Evolutionary conservation across 35 echinoderm and acorn worm species (phyloP).

Genomic region (Ophioderma brevispina): DNA sequence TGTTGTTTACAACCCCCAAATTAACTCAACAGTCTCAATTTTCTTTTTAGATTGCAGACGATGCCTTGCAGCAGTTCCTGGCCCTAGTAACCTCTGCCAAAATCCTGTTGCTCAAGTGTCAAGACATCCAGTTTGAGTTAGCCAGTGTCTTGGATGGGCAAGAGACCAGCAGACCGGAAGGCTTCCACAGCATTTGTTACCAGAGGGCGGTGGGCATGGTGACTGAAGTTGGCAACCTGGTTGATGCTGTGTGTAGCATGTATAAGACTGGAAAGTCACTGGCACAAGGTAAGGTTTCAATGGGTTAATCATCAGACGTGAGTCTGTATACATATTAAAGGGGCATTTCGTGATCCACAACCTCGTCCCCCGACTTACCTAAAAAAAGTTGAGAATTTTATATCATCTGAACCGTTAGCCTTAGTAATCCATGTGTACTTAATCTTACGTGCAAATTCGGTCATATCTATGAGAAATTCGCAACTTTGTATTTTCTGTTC

Average conservation of each 20-base stretch:
- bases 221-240: not conserved
- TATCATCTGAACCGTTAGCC: no score
- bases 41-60: conserved; percentile 5
- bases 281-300: not conserved
- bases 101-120: conserved; percentile 57
- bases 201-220: conserved; percentile 1
- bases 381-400: no score
- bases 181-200: conserved; percentile 37
- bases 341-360: no score
- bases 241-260: not conserved
- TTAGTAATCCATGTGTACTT: no score
- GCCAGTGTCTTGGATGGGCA: conserved; percentile 36
- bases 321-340: no score
- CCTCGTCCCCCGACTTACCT: no score
- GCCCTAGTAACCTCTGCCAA: conserved; percentile 45
- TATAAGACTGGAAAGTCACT: not conserved
- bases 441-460: no score
- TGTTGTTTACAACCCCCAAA: no score
- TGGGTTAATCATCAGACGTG: no score
- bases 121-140: conserved; percentile 62
- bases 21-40: no score
- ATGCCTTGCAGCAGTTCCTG: conserved; percentile 26
- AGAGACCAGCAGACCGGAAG: conserved; percentile 19
- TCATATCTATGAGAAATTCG: no score
- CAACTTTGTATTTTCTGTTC: no score